phyloP scores from a whole-genome alignment of 2,888 invertebrate species.

The Leptopterna dolabrata region DNA sequence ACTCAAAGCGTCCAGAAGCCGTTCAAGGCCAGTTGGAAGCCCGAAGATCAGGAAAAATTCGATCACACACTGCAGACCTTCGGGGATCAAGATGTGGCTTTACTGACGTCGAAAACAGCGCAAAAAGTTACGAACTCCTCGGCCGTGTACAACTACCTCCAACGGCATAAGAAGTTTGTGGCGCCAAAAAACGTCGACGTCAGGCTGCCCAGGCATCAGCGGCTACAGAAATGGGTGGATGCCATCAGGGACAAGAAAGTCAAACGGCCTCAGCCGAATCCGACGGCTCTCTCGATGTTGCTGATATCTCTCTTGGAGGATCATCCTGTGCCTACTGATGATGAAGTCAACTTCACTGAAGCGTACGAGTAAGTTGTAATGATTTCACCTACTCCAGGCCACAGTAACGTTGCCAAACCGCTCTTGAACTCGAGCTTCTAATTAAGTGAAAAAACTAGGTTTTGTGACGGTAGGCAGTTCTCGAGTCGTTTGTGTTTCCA shows the following conservation, averaged over 20 bases:
- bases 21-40: neutral
- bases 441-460: too few species aligned
- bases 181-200: neutral
- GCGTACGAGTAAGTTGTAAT: constrained; percentile 19
- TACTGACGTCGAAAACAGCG: neutral
- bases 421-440: too few species aligned
- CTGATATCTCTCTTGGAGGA: constrained; percentile 28
- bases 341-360: constrained; percentile 33
- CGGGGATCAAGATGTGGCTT: constrained; percentile 32
- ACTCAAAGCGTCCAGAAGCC: neutral
- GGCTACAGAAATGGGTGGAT: constrained; percentile 10
- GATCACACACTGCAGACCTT: neutral
- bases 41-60: neutral
- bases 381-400: neutral
- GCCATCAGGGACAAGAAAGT: neutral
- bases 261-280: neutral
- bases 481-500: too few species aligned
- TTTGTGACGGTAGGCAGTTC: too few species aligned
- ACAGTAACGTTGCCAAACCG: neutral
- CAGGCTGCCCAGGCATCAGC: neutral
- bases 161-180: neutral
- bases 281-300: constrained; percentile 19
- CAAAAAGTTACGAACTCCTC: neutral
- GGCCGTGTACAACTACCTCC: neutral
- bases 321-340: constrained; percentile 33